Conservation (phyloP, 53 echinoderm and acorn worm genomes). For the Holothuria scabra region DNA sequence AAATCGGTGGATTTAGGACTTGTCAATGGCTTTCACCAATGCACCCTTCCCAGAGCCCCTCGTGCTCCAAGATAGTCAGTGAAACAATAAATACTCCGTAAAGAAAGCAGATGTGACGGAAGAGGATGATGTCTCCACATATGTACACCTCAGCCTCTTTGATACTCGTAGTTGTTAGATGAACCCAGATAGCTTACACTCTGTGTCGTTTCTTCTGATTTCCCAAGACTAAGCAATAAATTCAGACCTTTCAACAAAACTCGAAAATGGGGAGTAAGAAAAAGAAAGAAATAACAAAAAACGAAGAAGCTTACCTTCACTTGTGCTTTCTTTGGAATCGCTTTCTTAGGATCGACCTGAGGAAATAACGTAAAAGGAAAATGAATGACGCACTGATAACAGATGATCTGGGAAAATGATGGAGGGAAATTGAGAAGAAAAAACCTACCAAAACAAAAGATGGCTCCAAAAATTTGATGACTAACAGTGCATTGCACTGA, state of each 20-base stretch:
- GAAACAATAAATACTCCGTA: slow-evolving; percentile 15
- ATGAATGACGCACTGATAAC: neutral
- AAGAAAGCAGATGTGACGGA: no score
- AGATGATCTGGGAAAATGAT: no score
- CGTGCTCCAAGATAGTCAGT: neutral
- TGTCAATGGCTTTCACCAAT: no score
- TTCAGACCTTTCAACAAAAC: slow-evolving; percentile 38
- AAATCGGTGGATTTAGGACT: no score
- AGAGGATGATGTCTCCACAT: no score
- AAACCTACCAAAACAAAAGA: no score
- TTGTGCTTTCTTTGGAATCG: slow-evolving; percentile 54
- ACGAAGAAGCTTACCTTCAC: slow-evolving; percentile 38
- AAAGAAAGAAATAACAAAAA: slow-evolving; percentile 1
- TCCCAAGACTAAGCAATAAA: slow-evolving; percentile 47
- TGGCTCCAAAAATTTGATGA: no score
- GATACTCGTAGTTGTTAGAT: no score
- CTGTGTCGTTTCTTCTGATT: slow-evolving; percentile 23
- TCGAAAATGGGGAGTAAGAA: neutral
- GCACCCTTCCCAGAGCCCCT: neutral
- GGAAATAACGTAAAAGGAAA: neutral
- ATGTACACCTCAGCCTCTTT: no score
- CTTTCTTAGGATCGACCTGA: slow-evolving; percentile 52
- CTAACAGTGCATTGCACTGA: no score
- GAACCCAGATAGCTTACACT: no score
- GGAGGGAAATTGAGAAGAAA: no score